Evolutionary conservation across 2,797 vertebrate species (phyloP).

Genomic region (Muraenolepis orangiensis): DNA sequence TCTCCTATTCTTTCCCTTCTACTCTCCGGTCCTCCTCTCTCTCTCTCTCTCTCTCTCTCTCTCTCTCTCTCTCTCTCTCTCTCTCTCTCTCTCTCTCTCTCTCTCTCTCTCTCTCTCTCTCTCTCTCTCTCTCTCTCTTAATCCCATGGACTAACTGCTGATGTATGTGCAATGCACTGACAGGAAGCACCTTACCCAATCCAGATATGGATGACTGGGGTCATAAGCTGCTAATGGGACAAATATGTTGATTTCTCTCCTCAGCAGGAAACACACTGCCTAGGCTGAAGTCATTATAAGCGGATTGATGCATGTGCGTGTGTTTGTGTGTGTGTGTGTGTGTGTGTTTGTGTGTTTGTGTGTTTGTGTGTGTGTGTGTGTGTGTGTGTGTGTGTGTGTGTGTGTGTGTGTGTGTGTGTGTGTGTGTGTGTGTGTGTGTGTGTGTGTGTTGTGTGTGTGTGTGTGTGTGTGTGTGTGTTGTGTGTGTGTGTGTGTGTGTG

Average conservation of each 20-base stretch:
- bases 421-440: no score
- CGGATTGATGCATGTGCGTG: no score
- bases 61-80: neutral
- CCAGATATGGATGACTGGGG: slow-evolving; percentile 39
- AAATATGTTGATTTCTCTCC: slow-evolving; percentile 44
- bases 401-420: no score
- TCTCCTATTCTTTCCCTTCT: neutral
- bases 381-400: no score
- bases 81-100: neutral
- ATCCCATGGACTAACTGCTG: slow-evolving; percentile 37
- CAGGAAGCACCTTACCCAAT: slow-evolving; percentile 30
- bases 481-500: no score
- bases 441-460: no score
- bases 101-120: neutral
- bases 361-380: no score
- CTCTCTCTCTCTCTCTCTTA: slow-evolving; percentile 14
- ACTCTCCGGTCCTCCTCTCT: neutral
- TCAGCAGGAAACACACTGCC: slow-evolving; percentile 35
- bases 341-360: no score
- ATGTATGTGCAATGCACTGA: slow-evolving; percentile 41
- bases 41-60: neutral
- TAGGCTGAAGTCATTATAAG: neutral
- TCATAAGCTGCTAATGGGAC: slow-evolving; percentile 46
- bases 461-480: no score
- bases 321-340: no score